Conservation (phyloP, 2,113 vertebrate genomes). For the Symphodus melops region DNA sequence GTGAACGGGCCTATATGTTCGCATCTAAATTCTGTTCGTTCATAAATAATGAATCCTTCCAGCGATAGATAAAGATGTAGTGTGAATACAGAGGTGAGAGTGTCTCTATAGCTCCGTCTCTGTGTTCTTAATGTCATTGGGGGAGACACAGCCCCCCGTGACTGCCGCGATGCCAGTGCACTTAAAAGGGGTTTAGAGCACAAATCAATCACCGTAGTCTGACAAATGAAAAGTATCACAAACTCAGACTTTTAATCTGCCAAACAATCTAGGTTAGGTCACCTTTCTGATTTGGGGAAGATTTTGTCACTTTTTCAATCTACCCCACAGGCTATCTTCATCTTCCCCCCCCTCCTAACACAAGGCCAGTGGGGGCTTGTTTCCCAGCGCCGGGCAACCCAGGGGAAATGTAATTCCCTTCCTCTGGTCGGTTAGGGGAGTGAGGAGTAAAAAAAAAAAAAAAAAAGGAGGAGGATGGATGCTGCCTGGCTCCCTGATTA, state of each 20-base stretch:
- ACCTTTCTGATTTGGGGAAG: constrained; percentile 74
- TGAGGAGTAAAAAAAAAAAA: constrained; percentile 25
- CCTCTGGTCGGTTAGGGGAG: constrained; percentile 48
- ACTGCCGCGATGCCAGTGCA: constrained; percentile 47
- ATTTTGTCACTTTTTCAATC: constrained; percentile 78
- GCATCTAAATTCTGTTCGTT: too few relatives aligned
- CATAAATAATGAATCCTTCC: background rate
- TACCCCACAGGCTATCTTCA: constrained; percentile 70
- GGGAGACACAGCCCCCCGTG: constrained; percentile 28
- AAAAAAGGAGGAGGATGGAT: constrained; percentile 31
- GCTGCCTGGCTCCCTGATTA: constrained; percentile 57
- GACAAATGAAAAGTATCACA: constrained; percentile 83
- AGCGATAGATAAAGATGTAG: background rate
- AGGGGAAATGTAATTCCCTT: constrained; percentile 78
- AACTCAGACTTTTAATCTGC: constrained; percentile 82
- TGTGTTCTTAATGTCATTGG: constrained; percentile 40
- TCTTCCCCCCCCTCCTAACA: constrained; percentile 47
- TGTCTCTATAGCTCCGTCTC: constrained; percentile 7
- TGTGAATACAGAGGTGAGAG: background rate
- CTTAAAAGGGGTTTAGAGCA: constrained; percentile 69
- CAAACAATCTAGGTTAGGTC: constrained; percentile 77
- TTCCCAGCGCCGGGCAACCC: constrained; percentile 58
- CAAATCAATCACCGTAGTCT: constrained; percentile 74
- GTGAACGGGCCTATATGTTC: too few relatives aligned
- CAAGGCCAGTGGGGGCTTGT: constrained; percentile 65